Evolutionary conservation across 2,888 invertebrate species (phyloP), one percentile per base, ranked within the genome.

Genomic region (Melolontha melolontha): DNA sequence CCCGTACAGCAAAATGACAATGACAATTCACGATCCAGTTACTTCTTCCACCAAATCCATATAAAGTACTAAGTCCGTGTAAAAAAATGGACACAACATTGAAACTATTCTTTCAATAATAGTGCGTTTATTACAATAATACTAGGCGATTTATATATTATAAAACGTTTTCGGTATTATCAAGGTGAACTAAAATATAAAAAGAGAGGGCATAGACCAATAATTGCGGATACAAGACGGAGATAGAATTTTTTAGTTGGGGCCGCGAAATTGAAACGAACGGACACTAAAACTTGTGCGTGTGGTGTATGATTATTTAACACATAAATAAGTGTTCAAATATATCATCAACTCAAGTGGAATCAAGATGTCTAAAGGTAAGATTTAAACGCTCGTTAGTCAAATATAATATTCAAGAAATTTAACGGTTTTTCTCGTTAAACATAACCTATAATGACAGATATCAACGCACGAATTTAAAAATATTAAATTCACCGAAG

Each of bases 161-260:
- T 47, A 47, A 16, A 68, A 66, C n/a, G 16, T 66, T 57, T 73
- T 69, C 64, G 73, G 67, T 68, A 65, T 69, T 63, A 78, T 75
- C 78, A 78, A 78, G 78, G 78, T 77, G 77, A 78, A 77, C 76
- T 69, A 75, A 74, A 75, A 76, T 72, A 76, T 73, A 78, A 64
- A 62, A 62, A 76, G 78, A 78, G 77, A 77, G 77, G 78, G 77
- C 75, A 72, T 70, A 64, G 70, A 65, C 63, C 55, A 50, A 49
- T 39, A 70, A 70, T 73, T 67, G 68, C 68, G 67, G 64, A 73
- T 70, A 68, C 63, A 71, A 74, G 73, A 78, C 74, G 71, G 76
- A 34, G 34, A 78, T 73, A 72, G 75, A 74, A 66, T 51, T 54
- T 69, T 65, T 76, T 75, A 77, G 77, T 78, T 75, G 70, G 74